These are phyloP conservation scores for Drosophila sturtevanti DNA, from an alignment of 1,140 invertebrate genomes.

Conservation along the genomic window DNA sequence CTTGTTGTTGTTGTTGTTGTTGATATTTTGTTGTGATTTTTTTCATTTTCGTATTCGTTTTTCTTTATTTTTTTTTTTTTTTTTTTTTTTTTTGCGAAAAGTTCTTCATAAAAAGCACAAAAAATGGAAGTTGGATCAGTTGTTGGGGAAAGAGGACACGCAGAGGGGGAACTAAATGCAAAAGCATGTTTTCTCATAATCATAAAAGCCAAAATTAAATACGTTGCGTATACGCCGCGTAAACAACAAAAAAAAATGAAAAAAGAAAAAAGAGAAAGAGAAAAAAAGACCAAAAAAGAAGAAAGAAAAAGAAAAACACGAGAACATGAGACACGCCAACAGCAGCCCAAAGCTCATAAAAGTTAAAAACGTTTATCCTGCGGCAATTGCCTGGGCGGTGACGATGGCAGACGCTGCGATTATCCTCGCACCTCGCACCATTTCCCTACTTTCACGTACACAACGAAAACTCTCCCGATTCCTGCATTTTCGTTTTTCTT, in stretches of 20 bases:
- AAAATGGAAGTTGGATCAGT: background rate
- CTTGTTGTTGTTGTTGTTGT: background rate
- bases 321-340: conserved; percentile 28
- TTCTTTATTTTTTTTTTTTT: background rate
- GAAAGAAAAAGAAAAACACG: conserved; percentile 6
- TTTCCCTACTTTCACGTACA: background rate
- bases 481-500: background rate
- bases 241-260: conserved; percentile 40
- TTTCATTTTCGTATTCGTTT: too few relatives aligned
- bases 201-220: conserved; percentile 80
- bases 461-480: too few relatives aligned
- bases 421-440: background rate
- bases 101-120: conserved; percentile 10
- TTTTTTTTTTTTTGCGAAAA: conserved; percentile 7
- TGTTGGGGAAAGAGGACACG: background rate
- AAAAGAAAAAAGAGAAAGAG: background rate
- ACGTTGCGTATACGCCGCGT: conserved; percentile 76
- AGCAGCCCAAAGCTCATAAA: conserved; percentile 62
- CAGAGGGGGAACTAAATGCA: conserved; percentile 58
- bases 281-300: background rate
- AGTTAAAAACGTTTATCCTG: conserved; percentile 76
- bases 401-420: conserved; percentile 9
- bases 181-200: conserved; percentile 80
- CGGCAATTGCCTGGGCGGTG: conserved; percentile 70
- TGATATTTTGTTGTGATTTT: conserved; percentile 13